Percentiles rank a stretch among this genome's conserved stretches.
Evolutionary conservation across 2,113 vertebrate genomes (phyloP).

Genomic region (Triplophysa tibetana): DNA sequence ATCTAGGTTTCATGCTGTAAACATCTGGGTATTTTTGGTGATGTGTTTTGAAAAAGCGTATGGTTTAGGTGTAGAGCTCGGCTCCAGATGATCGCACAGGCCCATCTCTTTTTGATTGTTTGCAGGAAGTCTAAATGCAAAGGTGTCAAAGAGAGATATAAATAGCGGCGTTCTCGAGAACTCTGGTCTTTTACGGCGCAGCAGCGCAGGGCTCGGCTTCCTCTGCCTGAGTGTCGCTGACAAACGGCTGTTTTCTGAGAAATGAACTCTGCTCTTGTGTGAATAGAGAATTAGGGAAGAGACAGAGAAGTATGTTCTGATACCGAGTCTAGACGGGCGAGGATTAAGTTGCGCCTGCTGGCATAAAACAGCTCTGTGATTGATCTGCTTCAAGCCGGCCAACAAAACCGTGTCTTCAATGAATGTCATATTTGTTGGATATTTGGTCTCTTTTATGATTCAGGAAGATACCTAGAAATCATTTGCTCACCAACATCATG

Average conservation of each 20-base stretch:
- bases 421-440: neutral
- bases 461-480: no score
- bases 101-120: slow-evolving; percentile 16
- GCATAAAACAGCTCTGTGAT: slow-evolving; percentile 3
- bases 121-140: slow-evolving; percentile 35
- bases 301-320: neutral
- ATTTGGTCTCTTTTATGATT: neutral
- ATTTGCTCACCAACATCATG: no score
- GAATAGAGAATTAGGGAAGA: neutral
- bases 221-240: slow-evolving; percentile 30
- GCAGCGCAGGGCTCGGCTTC: neutral
- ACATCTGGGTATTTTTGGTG: neutral
- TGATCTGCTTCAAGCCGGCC: no score
- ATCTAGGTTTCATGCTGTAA: slow-evolving; percentile 20
- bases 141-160: slow-evolving; percentile 50
- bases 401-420: no score
- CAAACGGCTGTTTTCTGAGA: slow-evolving; percentile 16
- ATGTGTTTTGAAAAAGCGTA: neutral
- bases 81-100: slow-evolving; percentile 29
- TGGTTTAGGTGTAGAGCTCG: neutral
- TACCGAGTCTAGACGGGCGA: slow-evolving; percentile 10
- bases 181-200: slow-evolving; percentile 25
- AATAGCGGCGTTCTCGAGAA: slow-evolving; percentile 37
- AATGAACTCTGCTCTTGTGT: neutral
- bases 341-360: slow-evolving; percentile 21